Evolutionary conservation across 1,140 invertebrate genomes (phyloP).

Genomic region (Philotrypesis tridentata): DNA sequence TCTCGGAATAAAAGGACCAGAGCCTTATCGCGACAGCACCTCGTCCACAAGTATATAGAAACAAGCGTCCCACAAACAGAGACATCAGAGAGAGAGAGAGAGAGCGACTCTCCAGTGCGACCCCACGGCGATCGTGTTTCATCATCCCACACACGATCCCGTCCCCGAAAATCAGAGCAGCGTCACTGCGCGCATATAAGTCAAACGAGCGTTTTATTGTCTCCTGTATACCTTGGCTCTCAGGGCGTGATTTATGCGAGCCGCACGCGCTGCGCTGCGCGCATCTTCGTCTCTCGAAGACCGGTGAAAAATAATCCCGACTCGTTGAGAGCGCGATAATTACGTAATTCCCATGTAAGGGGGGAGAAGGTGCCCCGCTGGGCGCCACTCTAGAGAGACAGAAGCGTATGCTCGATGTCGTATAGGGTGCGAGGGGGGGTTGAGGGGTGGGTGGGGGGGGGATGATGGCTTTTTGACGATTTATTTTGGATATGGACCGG

Average conservation of each 20-base stretch:
- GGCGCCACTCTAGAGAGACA: constrained; percentile 7
- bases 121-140: constrained; percentile 40
- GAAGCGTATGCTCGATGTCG: background rate
- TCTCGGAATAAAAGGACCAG: background rate
- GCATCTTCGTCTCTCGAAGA: background rate
- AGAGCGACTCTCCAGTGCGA: background rate
- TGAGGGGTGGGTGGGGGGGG: background rate
- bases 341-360: constrained; percentile 47
- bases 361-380: constrained; percentile 36
- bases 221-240: background rate
- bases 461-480: background rate
- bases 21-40: too few relatives aligned
- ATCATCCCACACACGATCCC: background rate
- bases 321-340: constrained; percentile 51
- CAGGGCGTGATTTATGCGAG: constrained; percentile 41
- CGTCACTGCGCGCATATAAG: too few relatives aligned
- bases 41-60: too few relatives aligned
- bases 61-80: background rate
- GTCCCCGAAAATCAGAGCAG: constrained; percentile 3
- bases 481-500: constrained; percentile 6
- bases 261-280: background rate
- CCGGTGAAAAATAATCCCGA: constrained; percentile 17
- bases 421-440: too few relatives aligned
- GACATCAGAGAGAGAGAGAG: background rate
- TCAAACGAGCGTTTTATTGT: constrained; percentile 36